Evolutionary conservation across 2,888 invertebrate genomes (phyloP).

Genomic region (Spialia ferax): DNA sequence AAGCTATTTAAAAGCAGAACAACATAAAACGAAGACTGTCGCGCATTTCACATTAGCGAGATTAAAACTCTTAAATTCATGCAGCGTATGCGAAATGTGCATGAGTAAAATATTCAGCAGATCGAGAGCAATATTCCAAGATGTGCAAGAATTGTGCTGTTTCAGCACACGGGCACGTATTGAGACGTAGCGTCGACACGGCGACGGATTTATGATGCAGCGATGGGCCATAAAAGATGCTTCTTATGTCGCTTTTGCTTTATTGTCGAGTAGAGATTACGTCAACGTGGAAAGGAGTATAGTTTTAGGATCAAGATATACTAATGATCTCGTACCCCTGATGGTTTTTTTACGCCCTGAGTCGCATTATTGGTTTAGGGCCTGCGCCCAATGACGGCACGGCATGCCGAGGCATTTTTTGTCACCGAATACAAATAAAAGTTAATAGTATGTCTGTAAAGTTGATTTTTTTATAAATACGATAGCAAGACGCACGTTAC

Average conservation of each 20-base stretch:
- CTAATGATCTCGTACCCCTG: no score
- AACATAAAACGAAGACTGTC: not conserved
- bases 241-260: not conserved
- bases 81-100: not conserved
- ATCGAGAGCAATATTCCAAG: not conserved
- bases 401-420: no score
- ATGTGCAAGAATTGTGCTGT: not conserved
- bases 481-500: no score
- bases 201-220: not conserved
- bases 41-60: conserved; percentile 2
- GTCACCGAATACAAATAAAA: no score
- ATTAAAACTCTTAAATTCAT: not conserved
- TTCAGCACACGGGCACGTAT: conserved; percentile 1
- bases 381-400: no score
- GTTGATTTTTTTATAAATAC: no score
- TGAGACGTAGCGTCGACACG: not conserved
- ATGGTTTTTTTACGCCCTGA: no score
- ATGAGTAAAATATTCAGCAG: not conserved
- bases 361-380: no score
- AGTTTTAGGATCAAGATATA: no score
- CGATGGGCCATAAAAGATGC: not conserved
- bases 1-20: not conserved
- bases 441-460: no score
- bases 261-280: no score
- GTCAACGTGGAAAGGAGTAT: no score